Evolutionary conservation across 2,113 vertebrate species (phyloP).

Genomic region (Alaudala cheleensis): DNA sequence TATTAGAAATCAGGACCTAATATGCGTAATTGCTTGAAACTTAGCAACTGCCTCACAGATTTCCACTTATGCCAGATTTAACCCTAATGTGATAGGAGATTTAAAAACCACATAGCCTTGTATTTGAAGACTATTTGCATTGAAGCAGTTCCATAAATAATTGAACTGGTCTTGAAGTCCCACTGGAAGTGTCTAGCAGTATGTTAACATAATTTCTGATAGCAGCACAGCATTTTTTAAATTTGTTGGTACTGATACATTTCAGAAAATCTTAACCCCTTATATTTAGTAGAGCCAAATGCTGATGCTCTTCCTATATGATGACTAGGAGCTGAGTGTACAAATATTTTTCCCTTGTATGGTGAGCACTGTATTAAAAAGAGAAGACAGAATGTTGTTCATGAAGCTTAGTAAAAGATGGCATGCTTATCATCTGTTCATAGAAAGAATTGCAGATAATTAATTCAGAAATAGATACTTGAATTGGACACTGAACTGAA

Average conservation of each 20-base stretch:
- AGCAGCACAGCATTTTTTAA: neutral
- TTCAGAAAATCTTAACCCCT: neutral
- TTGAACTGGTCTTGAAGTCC: neutral
- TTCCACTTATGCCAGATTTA: neutral
- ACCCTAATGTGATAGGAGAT: neutral
- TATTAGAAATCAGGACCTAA: neutral
- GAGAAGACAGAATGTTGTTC: neutral
- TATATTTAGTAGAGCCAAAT: neutral
- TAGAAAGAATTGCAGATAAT: neutral
- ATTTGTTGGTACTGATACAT: neutral
- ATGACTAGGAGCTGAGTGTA: neutral
- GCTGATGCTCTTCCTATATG: neutral
- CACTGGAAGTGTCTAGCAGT: neutral
- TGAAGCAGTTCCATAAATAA: neutral
- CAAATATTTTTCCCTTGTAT: neutral
- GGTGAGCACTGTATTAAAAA: neutral
- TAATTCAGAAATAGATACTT: neutral
- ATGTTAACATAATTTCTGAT: neutral
- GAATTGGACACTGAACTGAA: neutral
- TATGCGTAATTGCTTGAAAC: neutral
- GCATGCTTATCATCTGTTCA: neutral
- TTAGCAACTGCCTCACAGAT: neutral
- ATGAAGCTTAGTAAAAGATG: neutral
- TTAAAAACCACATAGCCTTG: neutral
- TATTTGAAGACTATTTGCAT: neutral